Evolutionary conservation across 2,113 vertebrate genomes (phyloP).

Genomic region (Myocastor coypus): DNA sequence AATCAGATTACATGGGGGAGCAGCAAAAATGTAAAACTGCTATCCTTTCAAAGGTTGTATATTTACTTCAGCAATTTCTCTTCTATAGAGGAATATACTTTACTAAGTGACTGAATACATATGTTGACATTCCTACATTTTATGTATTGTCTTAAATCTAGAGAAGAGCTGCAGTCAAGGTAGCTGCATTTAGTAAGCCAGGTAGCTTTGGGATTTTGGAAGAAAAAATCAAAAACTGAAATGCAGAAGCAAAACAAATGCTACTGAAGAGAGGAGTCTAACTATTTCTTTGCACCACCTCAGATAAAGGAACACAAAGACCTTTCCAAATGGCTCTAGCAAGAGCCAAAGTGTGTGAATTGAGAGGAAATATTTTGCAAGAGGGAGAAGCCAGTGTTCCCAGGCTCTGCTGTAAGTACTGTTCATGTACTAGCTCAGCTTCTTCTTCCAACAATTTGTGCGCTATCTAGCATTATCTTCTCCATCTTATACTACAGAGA

Average conservation of each 20-base stretch:
- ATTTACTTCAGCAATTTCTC: neutral
- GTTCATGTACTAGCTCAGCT: neutral
- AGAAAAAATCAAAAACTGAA: neutral
- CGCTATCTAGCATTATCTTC: neutral
- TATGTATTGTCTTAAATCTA: neutral
- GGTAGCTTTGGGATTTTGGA: neutral
- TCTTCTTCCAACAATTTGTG: neutral
- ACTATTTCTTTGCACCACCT: neutral
- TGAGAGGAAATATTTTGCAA: conserved; percentile 21
- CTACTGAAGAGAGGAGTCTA: neutral
- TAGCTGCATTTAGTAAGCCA: neutral
- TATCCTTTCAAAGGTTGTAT: neutral
- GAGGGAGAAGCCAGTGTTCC: neutral
- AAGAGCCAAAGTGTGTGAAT: neutral
- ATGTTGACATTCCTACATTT: neutral
- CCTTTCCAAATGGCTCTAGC: neutral
- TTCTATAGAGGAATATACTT: neutral
- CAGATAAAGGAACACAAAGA: neutral
- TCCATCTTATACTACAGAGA: neutral
- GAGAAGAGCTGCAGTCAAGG: neutral
- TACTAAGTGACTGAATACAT: neutral
- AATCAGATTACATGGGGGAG: neutral
- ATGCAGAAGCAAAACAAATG: neutral
- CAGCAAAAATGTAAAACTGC: neutral
- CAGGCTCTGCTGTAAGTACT: neutral